Percentiles rank a stretch among this genome's conserved stretches.
Conservation (phyloP, 2,113 vertebrate species). For the Acinonyx jubatus region DNA sequence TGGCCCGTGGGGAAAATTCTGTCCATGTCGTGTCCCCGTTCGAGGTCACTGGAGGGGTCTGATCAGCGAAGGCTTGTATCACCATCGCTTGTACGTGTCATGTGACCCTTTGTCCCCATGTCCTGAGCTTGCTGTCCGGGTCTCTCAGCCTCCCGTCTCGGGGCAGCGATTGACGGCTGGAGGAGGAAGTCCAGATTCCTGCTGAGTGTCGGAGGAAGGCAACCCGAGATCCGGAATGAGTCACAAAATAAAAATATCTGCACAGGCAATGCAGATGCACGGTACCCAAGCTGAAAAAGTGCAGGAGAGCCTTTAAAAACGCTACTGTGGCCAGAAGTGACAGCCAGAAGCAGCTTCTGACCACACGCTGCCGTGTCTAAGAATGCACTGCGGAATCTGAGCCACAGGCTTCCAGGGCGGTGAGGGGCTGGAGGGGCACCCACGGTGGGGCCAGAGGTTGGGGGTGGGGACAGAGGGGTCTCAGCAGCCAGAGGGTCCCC, state of each 20-base stretch:
- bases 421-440: too few species aligned
- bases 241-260: neutral
- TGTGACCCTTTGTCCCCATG: rapidly evolving
- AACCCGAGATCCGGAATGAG: neutral
- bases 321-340: rapidly evolving
- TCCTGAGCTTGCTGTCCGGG: neutral
- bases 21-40: rapidly evolving
- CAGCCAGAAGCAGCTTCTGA: rapidly evolving
- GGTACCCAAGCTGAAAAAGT: rapidly evolving
- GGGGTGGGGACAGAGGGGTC: rapidly evolving
- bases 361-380: rapidly evolving
- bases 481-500: neutral
- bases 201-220: neutral
- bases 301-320: rapidly evolving
- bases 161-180: neutral
- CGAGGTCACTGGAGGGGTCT: neutral
- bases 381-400: rapidly evolving
- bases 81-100: too few species aligned
- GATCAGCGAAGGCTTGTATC: neutral
- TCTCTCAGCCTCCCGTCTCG: too few species aligned
- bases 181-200: neutral
- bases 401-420: rapidly evolving
- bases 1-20: neutral
- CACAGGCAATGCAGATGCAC: rapidly evolving
- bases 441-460: rapidly evolving